These are phyloP conservation scores for Philopedon plagiatum DNA, from an alignment of 2,888 invertebrate species.

Conservation along the genomic window DNA sequence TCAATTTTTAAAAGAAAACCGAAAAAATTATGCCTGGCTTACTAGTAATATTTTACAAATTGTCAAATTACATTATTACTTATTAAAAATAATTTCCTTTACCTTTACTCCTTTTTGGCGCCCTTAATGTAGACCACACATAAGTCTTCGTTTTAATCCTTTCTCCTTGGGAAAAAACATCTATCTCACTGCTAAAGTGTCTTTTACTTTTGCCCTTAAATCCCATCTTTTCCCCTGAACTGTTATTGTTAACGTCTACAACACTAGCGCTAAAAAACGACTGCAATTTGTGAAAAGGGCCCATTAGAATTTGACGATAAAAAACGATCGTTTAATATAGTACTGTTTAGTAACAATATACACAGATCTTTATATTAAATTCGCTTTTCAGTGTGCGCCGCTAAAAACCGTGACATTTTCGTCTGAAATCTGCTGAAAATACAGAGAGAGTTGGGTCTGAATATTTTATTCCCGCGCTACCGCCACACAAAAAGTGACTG, in stretches of 20 bases:
- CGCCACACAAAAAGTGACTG: slow-evolving; percentile 24
- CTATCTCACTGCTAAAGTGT: slow-evolving; percentile 72
- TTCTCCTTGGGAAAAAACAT: slow-evolving; percentile 67
- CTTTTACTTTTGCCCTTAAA: slow-evolving; percentile 68
- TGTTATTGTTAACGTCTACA: slow-evolving; percentile 70
- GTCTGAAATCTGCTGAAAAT: slow-evolving; percentile 3
- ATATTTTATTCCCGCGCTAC: slow-evolving; percentile 21
- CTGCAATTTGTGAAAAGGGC: slow-evolving; percentile 75
- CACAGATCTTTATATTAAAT: background rate
- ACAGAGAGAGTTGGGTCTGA: background rate
- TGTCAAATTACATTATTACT: background rate
- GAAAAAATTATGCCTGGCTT: too few relatives aligned
- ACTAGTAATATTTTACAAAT: too few relatives aligned
- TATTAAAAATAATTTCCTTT: slow-evolving; percentile 7
- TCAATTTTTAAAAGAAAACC: too few relatives aligned
- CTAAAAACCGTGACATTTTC: slow-evolving; percentile 21
- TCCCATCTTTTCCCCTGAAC: slow-evolving; percentile 58
- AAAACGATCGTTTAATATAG: background rate
- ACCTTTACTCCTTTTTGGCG: slow-evolving; percentile 71
- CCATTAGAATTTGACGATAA: slow-evolving; percentile 70
- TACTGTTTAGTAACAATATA: background rate
- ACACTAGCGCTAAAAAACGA: slow-evolving; percentile 73
- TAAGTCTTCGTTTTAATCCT: slow-evolving; percentile 70
- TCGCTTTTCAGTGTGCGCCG: background rate
- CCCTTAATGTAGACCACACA: slow-evolving; percentile 72